A percentile compares a stretch with the other conserved stretches of the same genome.
phyloP scores from a whole-genome alignment of 1,140 invertebrate genomes.

The Drosophila aff. region DNA sequence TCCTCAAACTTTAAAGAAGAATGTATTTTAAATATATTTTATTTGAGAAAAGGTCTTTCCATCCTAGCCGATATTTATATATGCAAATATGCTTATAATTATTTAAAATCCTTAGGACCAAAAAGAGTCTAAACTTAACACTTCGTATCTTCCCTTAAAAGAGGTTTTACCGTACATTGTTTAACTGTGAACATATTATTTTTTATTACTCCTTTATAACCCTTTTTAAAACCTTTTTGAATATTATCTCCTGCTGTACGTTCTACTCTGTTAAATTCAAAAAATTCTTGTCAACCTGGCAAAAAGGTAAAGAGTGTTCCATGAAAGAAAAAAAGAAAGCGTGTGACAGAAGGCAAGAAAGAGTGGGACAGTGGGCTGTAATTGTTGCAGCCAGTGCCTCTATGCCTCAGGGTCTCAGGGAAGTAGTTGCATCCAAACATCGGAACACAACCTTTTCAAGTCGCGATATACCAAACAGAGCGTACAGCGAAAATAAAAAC shows the following conservation, averaged over 20 bases:
- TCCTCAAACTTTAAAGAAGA: not conserved
- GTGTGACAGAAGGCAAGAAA: slow-evolving; percentile 48
- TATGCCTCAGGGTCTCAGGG: slow-evolving; percentile 27
- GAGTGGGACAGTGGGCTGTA: slow-evolving; percentile 13
- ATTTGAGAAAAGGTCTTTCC: not conserved
- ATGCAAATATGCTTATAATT: not conserved
- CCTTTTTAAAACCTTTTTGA: too few relatives aligned
- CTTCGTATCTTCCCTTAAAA: too few relatives aligned
- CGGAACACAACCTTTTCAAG: slow-evolving; percentile 25
- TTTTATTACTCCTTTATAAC: not conserved
- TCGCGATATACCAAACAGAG: slow-evolving; percentile 30
- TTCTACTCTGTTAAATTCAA: slow-evolving; percentile 66
- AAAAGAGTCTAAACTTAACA: too few relatives aligned
- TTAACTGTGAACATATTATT: too few relatives aligned
- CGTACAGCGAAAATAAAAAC: slow-evolving; percentile 10
- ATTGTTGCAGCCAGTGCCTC: slow-evolving; percentile 31
- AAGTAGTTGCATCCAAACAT: slow-evolving; percentile 27
- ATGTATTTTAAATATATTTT: not conserved
- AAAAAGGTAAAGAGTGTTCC: slow-evolving; percentile 46
- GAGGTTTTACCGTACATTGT: too few relatives aligned
- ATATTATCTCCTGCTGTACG: not conserved
- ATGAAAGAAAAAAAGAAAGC: slow-evolving; percentile 74
- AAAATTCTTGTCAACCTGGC: slow-evolving; percentile 47
- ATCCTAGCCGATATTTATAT: not conserved
- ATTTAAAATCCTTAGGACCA: not conserved